Percentiles rank a stretch among this genome's conserved stretches.
Conservation (phyloP, 1,140 invertebrate genomes). For the Rhizoglyphus robini region DNA sequence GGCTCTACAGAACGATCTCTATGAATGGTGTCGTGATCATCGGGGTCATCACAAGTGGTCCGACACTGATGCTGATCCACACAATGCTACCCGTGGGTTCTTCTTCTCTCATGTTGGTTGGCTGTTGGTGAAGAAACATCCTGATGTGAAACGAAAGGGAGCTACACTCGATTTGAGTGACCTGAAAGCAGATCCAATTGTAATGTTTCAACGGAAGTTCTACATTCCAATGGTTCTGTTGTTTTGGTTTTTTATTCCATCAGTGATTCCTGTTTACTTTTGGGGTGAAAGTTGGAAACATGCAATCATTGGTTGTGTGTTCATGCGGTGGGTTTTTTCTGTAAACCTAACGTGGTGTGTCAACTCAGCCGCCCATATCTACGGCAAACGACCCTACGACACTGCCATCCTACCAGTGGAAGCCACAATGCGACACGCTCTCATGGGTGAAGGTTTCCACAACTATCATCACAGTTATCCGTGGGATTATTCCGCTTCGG, state of each 20-base stretch:
- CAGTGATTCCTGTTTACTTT: not conserved
- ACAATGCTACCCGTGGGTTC: too few relatives aligned
- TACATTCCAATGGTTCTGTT: not conserved
- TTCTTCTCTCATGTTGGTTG: too few relatives aligned
- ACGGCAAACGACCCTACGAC: slow-evolving; percentile 31
- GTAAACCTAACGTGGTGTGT: slow-evolving; percentile 22
- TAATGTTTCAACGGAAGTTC: too few relatives aligned
- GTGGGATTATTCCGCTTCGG: slow-evolving; percentile 63
- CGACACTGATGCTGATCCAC: too few relatives aligned
- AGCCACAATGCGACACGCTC: slow-evolving; percentile 37
- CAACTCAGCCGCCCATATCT: slow-evolving; percentile 27
- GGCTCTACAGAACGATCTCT: too few relatives aligned
- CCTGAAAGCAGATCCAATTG: too few relatives aligned
- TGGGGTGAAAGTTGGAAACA: not conserved
- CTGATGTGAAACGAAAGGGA: too few relatives aligned
- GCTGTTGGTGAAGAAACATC: too few relatives aligned
- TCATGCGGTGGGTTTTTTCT: not conserved
- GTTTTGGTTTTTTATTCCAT: not conserved
- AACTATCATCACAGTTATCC: slow-evolving; percentile 46
- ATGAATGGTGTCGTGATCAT: too few relatives aligned
- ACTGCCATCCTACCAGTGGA: slow-evolving; percentile 39
- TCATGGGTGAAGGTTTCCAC: slow-evolving; percentile 42
- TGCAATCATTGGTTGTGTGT: not conserved
- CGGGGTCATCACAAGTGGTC: too few relatives aligned
- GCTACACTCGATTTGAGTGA: too few relatives aligned